Base-by-base conservation (phyloP, 2,113 vertebrate genomes). In the Ceyx melanurus region DNA sequence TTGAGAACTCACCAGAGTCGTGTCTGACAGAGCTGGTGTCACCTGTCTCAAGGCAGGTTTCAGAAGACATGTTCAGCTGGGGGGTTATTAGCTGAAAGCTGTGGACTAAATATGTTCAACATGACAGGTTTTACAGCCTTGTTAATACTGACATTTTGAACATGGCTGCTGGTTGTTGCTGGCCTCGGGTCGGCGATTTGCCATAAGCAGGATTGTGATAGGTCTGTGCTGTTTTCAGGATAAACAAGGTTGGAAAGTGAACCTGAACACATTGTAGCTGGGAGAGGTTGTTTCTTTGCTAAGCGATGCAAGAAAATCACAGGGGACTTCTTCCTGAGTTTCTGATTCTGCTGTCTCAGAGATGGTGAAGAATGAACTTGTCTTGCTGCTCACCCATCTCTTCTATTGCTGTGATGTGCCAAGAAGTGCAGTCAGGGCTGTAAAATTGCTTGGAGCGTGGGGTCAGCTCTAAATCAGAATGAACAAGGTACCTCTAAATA, bases 181-280 rank as follows among this genome's bases (percentile, higher is more conserved):
- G 42, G 46, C 20, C 11, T 51, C 25, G 33, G 19, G 11, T 31
- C 12, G 29, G 50, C 43, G 33, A 3, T 74, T 48, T 71, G 28
- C 53, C 15, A 0, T 21, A 23, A 2, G 18, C 10, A 10, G 23
- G 17, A 1, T 13, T 28, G 35, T 56, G 57, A 3, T 19, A n/a
- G 15, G 21, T 48, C 79, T 65, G 68, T 21, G 29, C 35, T 60
- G 37, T 26, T 37, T 79, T n/a, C 45, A 33, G 72, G 11, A 26
- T 28, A 37, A 58, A 43, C 11, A 14, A 50, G 22, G 40, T 3
- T 53, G 50, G 58, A 22, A 66, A 73, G 56, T 4, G 5, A 92
- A 33, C 20, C 35, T 37, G 33, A 26, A 29, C 15, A 22, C 37
- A 10, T 2, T 1, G 15, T 23, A 35, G 46, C 37, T 48, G 60